phyloP scores from a whole-genome alignment of 2,113 vertebrate genomes.

The Strix aluco region DNA sequence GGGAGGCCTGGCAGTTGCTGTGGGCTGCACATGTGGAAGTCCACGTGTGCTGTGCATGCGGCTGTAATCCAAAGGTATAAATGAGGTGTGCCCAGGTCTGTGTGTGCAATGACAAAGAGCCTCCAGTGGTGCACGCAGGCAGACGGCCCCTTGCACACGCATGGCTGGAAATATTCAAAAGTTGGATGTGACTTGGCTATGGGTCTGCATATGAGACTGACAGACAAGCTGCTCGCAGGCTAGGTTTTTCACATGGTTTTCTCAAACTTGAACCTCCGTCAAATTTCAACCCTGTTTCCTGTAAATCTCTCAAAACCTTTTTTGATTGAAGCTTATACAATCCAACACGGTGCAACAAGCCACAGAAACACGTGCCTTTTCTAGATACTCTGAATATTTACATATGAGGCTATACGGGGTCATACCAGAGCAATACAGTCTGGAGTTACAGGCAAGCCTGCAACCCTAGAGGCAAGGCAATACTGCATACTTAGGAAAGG shows the following conservation, averaged over 20 bases:
- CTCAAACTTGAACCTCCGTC: not conserved
- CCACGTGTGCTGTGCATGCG: rapidly evolving
- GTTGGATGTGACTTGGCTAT: not conserved
- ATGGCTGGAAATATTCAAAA: not conserved
- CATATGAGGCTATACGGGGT: not conserved
- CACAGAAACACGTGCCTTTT: rapidly evolving
- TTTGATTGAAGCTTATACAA: not conserved
- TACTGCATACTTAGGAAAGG: rapidly evolving
- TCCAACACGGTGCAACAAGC: not conserved
- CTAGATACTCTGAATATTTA: not conserved
- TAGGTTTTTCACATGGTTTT: not conserved
- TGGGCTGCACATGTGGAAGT: rapidly evolving
- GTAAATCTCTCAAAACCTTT: not conserved
- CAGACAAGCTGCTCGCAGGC: not conserved
- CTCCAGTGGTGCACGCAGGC: not conserved
- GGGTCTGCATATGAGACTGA: rapidly evolving
- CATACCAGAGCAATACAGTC: not conserved
- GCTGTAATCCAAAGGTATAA: not conserved
- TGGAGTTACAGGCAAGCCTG: too few species aligned
- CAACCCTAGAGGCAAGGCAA: not conserved
- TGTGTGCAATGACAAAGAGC: not conserved
- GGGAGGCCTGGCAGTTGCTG: rapidly evolving
- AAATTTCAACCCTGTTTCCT: not conserved
- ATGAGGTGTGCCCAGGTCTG: not conserved
- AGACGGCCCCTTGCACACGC: not conserved